phyloP scores from a whole-genome alignment of 2,113 vertebrate species.

The Corvus hawaiiensis region DNA sequence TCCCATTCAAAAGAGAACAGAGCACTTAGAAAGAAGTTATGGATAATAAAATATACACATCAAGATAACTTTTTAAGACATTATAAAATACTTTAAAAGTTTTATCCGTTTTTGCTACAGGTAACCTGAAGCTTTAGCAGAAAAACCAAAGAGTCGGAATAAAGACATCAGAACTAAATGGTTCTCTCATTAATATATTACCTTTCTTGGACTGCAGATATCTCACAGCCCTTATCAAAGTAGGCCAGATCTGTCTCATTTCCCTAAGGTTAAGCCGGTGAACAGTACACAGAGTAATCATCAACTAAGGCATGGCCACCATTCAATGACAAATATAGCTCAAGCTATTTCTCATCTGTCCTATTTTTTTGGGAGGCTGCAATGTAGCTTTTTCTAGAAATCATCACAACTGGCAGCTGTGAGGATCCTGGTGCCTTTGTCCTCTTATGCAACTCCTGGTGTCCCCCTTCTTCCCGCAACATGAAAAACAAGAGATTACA shows the following conservation, averaged over 20 bases:
- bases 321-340: slow-evolving; percentile 46
- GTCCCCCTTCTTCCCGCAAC: not conserved
- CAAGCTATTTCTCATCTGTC: slow-evolving; percentile 28
- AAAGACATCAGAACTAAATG: not conserved
- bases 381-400: slow-evolving; percentile 7
- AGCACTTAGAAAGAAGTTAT: not conserved
- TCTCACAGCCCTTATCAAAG: slow-evolving; percentile 54
- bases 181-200: slow-evolving; percentile 30
- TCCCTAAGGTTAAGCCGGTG: slow-evolving; percentile 50
- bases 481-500: not conserved
- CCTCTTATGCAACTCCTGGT: not conserved
- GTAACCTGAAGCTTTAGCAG: not conserved
- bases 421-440: not conserved
- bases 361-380: not conserved
- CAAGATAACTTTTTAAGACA: not conserved
- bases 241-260: slow-evolving; percentile 62
- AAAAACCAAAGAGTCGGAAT: not conserved
- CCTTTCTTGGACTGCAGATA: slow-evolving; percentile 50
- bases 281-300: slow-evolving; percentile 17
- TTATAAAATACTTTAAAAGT: not conserved
- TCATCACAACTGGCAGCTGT: not conserved
- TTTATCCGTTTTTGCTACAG: not conserved
- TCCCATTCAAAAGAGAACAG: not conserved
- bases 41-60: not conserved
- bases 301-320: slow-evolving; percentile 18